Evolutionary conservation across 2,113 vertebrate species (phyloP).

Genomic region (Anhinga rufa): DNA sequence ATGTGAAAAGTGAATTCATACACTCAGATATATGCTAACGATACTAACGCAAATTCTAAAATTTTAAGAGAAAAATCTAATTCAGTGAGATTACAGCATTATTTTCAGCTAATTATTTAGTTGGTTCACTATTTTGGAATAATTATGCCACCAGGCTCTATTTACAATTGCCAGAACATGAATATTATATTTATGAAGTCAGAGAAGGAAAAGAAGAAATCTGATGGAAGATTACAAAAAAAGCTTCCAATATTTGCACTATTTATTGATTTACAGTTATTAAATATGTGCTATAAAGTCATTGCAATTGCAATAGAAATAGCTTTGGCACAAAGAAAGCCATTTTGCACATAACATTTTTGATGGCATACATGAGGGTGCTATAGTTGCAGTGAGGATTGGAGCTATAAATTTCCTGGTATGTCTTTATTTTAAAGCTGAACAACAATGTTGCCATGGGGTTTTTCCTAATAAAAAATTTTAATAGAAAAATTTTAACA

Average conservation of each 20-base stretch:
- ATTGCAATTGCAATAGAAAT: background rate
- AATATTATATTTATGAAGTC: background rate
- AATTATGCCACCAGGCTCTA: background rate
- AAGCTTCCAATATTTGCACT: background rate
- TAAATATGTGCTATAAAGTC: background rate
- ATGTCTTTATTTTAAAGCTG: background rate
- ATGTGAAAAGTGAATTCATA: background rate
- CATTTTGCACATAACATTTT: background rate
- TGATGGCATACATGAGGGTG: slow-evolving; percentile 1
- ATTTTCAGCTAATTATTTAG: slow-evolving; percentile 5
- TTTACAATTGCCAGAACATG: background rate
- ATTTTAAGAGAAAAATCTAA: background rate
- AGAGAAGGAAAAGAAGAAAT: background rate
- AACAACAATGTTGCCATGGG: background rate
- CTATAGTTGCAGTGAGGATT: background rate
- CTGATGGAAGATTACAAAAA: background rate
- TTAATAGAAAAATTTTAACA: background rate
- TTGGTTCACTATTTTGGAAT: background rate
- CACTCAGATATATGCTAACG: background rate
- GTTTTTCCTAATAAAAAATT: background rate
- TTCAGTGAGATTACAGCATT: background rate
- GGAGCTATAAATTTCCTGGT: background rate
- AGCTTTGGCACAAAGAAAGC: slow-evolving; percentile 23
- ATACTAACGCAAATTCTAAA: background rate
- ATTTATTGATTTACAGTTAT: slow-evolving; percentile 16